Percentiles rank a stretch among this genome's conserved stretches.
Conservation (phyloP, 1,140 invertebrate genomes). For the Aphelenchoides avenae region DNA sequence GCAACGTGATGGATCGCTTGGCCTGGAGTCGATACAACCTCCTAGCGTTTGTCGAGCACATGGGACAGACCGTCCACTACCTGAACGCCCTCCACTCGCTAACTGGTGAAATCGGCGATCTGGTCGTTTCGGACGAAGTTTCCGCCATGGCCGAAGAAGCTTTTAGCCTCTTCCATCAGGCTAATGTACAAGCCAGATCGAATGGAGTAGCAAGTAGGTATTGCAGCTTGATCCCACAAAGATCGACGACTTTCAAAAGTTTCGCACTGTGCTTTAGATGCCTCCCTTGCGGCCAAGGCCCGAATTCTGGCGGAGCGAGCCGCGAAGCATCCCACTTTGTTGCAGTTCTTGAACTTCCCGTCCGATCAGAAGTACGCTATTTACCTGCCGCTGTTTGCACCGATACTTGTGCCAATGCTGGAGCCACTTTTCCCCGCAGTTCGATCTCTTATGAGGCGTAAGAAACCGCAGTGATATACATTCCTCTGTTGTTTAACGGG, state of each 20-base stretch:
- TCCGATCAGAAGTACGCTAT: conserved; percentile 45
- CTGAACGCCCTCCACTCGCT: conserved; percentile 28
- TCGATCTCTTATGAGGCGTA: too few species aligned
- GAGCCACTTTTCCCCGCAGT: too few species aligned
- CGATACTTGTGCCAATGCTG: conserved; percentile 28
- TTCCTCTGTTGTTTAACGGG: too few species aligned
- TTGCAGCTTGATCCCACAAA: neutral
- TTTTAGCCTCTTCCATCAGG: neutral
- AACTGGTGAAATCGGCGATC: conserved; percentile 33
- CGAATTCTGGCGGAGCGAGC: conserved; percentile 39
- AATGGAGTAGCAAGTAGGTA: neutral
- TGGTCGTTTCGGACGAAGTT: conserved; percentile 36
- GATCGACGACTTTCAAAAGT: neutral
- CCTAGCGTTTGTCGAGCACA: conserved; percentile 20
- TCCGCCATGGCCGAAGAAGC: conserved; percentile 19
- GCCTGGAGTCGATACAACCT: conserved; percentile 6
- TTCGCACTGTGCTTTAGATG: conserved; percentile 17
- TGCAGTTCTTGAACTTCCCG: conserved; percentile 38
- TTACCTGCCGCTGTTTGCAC: conserved; percentile 38
- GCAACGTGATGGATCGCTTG: neutral
- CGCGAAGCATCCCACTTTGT: conserved; percentile 27
- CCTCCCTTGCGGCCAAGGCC: conserved; percentile 18
- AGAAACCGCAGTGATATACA: too few species aligned
- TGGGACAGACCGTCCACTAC: conserved; percentile 23
- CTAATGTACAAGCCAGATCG: conserved; percentile 3